Evolutionary conservation across 2,888 invertebrate genomes (phyloP).

Genomic region (Caenorhabditis sp.): DNA sequence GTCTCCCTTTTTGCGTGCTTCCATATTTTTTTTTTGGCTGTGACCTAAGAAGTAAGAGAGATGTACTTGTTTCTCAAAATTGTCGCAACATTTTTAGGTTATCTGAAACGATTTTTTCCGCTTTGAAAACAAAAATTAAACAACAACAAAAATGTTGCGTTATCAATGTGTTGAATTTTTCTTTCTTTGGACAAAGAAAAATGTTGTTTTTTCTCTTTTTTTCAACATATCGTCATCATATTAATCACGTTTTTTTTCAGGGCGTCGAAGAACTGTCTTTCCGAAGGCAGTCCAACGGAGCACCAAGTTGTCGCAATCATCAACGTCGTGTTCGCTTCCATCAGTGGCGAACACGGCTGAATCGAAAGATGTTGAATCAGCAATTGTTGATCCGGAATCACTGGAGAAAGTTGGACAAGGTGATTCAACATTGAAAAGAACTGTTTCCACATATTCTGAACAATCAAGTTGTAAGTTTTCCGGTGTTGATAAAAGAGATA

Average conservation of each 20-base stretch:
- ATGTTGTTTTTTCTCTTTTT: neutral
- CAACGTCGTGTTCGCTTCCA: neutral
- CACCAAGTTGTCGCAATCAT: constrained; percentile 5
- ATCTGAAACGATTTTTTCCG: neutral
- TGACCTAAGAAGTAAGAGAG: neutral
- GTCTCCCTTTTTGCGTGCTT: constrained; percentile 11
- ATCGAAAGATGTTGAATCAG: neutral
- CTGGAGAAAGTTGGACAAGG: neutral
- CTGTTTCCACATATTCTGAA: neutral
- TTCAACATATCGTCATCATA: neutral
- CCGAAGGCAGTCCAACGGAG: neutral
- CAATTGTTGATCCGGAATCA: neutral
- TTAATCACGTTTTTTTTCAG: neutral
- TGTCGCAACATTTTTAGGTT: neutral
- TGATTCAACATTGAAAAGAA: neutral
- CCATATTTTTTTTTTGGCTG: constrained; percentile 23
- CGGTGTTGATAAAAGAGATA: neutral
- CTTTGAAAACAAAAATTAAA: neutral
- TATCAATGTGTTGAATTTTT: neutral
- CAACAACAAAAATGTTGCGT: neutral
- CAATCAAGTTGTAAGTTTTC: constrained; percentile 3
- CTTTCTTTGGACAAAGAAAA: neutral
- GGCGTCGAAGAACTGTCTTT: neutral
- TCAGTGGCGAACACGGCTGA: neutral
- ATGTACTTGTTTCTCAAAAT: neutral